A percentile compares a stretch with the other conserved stretches of the same genome.
phyloP scores from a whole-genome alignment of 2,888 invertebrate species.

The Chymomyza amoena region DNA sequence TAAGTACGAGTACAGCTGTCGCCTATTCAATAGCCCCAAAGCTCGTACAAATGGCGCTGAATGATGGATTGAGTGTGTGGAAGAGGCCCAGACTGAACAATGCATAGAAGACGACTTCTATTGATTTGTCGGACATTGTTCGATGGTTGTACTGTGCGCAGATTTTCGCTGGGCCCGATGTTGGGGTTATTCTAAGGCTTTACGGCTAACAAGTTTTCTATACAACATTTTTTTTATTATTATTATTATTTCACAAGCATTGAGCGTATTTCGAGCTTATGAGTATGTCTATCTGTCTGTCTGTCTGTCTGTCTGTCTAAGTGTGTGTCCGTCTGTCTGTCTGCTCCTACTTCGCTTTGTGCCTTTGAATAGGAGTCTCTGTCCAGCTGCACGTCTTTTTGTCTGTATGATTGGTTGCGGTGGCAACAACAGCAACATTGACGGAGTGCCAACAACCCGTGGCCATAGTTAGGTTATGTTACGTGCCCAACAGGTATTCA shows the following conservation, averaged over 20 bases:
- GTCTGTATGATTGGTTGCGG: conserved; percentile 47
- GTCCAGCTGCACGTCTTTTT: conserved; percentile 18
- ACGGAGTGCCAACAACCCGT: not conserved
- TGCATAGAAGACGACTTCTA: conserved; percentile 8
- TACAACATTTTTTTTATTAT: conserved; percentile 8
- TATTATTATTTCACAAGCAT: not conserved
- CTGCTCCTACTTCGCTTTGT: not conserved
- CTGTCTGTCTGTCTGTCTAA: conserved; percentile 1
- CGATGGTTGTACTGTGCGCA: conserved; percentile 23
- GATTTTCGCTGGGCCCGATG: conserved; percentile 31
- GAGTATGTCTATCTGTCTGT: not conserved
- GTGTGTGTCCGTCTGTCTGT: not conserved
- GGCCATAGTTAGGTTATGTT: conserved; percentile 31
- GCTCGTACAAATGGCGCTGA: not conserved
- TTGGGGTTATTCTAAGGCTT: not conserved
- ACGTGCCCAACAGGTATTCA: conserved; percentile 35
- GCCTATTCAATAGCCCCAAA: not conserved
- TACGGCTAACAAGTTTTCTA: conserved; percentile 15
- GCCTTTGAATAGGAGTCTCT: not conserved
- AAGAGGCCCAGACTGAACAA: not conserved
- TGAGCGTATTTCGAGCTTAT: not conserved
- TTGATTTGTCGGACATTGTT: conserved; percentile 32
- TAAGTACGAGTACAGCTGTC: not conserved
- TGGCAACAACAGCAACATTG: conserved; percentile 38
- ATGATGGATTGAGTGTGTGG: not conserved